Base-by-base conservation (phyloP, 1,140 invertebrate species). In the Drosophila saltans region DNA sequence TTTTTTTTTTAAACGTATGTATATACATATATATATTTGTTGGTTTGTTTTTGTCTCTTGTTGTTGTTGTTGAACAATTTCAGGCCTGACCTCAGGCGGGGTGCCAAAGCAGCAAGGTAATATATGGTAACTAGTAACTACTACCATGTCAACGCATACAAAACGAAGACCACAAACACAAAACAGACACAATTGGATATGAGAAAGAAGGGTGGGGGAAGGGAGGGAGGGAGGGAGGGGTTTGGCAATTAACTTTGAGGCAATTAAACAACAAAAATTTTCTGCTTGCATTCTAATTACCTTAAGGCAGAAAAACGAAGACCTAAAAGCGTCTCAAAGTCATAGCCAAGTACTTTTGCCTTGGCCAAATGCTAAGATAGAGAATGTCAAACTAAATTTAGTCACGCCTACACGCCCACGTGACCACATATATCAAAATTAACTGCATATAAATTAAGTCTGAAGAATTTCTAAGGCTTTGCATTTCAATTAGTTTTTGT, bases 241-340 rank as follows among this genome's bases (percentile, higher is more conserved):
- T 11, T 11, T 43, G 57, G 71, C 66, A 69, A 76, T 77, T 77
- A 77, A 77, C 74, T 77, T 77, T 59, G 39, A 40, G 59, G 59
- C 64, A 39, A 67, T 61, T 66, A 75, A 45, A 75, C 58, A 66
- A 61, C 40, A 71, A 64, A 77, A 61, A 36, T 36, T 77, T 45
- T 77, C 57, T 77, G 67, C 69, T 66, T 71, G 74, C 75, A 77
- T 77, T 77, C 75, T 77, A 77, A 77, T 77, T 77, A 60, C 74
- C 75, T 69, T 76, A 76, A 76, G 75, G 41, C 39, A 33, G 62
- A 57, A 61, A 43, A 72, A 26, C 56, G n/a, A 59, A 64, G 8
- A 55, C n/a, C 21, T 16, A 30, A 39, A 59, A 52, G 21, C 45
- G 24, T 52, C 66, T 76, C 74, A 76, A 76, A 76, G 74, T 76